A percentile compares a stretch with the other conserved stretches of the same genome.
Evolutionary conservation across 2,888 invertebrate genomes (phyloP).

Genomic region (Lysandra coridon): DNA sequence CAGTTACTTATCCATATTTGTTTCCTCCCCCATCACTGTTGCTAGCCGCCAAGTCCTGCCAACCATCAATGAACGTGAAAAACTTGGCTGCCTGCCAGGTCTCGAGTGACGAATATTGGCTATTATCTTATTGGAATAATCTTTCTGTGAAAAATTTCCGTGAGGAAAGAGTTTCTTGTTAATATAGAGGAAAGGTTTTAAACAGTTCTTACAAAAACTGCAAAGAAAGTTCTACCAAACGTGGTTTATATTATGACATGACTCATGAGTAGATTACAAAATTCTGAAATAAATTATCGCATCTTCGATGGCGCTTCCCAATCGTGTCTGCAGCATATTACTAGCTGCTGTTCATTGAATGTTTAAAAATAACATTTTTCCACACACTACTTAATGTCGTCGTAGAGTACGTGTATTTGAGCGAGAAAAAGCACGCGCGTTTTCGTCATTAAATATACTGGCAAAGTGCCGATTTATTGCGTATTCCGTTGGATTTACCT

Average conservation of each 20-base stretch:
- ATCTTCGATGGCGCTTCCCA: too few species aligned
- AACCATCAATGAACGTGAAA: slow-evolving; percentile 2
- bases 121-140: neutral
- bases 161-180: too few species aligned
- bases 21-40: neutral
- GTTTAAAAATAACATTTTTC: neutral
- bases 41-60: neutral
- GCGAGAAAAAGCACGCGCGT: slow-evolving; percentile 9
- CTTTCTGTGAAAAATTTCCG: neutral
- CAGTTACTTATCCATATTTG: slow-evolving; percentile 1
- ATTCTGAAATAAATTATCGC: too few species aligned
- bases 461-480: slow-evolving; percentile 9
- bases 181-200: too few species aligned
- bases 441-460: neutral
- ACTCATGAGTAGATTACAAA: too few species aligned
- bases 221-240: too few species aligned
- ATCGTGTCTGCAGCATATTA: neutral
- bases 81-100: neutral
- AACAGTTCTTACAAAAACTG: too few species aligned
- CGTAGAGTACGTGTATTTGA: neutral
- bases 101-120: neutral
- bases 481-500: neutral
- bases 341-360: neutral
- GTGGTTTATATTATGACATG: too few species aligned
- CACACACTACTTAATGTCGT: neutral